Evolutionary conservation across 2,888 invertebrate species (phyloP), one percentile per base, ranked within the genome.

Genomic region (Syrphus vitripennis): DNA sequence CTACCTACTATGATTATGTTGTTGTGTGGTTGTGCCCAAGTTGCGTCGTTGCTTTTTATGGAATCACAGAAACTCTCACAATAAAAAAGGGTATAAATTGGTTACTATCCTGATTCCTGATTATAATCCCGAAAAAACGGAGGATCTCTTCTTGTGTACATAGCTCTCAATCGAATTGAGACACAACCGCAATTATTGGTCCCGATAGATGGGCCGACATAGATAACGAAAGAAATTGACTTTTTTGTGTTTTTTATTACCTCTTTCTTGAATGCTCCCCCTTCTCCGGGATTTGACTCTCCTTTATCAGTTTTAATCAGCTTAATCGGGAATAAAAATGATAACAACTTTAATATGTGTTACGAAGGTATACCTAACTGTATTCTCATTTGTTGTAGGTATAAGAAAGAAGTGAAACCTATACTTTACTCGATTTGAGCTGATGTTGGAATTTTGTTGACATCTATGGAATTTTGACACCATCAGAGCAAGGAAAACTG

Each of bases 111-210:
- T 61, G 63, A 65, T 65, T 70, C 55, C 29, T 50, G 70, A 53
- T 55, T 40, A 16, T 65, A 16, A 37, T 55, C 50, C 69, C 19
- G 14, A 59, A 63, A 34, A 14, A 48, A 65, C 50, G 34, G 40
- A 65, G 71, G 48, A 75, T 21, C 21, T 34, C 14, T 61, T 16
- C 19, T 29, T 70, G 24, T n/a, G 10, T 19, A 40, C 55, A 40
- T 80, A 53, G 40, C 55, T 37, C 53, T 61, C 72, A 57, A 74
- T 82, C 76, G 84, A 72, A 84, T 84, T 82, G 86, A 86, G 82
- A 86, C 86, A 69, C 84, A 86, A 86, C 86, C 86, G 82, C 86
- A 86, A 86, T 86, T 86, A 86, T 86, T 86, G 82, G 86, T 70
- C 63, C 61, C 69, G 16, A 82, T 69, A 82, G 86, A 86, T 86